A percentile compares a stretch with the other conserved stretches of the same genome.
These are phyloP conservation scores for Dermolepida albohirtum DNA, from an alignment of 2,888 invertebrate genomes.

Conservation along the genomic window DNA sequence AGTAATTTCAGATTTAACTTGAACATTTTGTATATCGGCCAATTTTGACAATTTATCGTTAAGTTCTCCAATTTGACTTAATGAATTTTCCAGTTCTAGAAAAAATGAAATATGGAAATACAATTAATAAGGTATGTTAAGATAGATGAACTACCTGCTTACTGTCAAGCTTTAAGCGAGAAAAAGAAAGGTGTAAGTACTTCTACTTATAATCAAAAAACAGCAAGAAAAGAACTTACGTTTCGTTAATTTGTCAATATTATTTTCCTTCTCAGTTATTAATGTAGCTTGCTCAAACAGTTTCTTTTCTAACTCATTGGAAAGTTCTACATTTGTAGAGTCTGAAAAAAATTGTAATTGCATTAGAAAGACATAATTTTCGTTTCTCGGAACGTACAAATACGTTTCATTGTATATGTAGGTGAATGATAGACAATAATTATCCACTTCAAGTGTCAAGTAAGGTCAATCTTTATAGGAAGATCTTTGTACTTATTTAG, in stretches of 20 bases:
- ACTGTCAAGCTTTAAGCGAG: constrained; percentile 46
- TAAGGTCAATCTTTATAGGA: too few species aligned
- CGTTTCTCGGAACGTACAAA: too few species aligned
- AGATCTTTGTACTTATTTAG: too few species aligned
- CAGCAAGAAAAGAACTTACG: constrained; percentile 51
- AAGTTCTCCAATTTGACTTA: constrained; percentile 73
- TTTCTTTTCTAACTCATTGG: constrained; percentile 55
- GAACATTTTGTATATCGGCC: constrained; percentile 73
- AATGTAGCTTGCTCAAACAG: constrained; percentile 50
- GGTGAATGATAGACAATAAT: too few species aligned
- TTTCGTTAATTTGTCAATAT: constrained; percentile 55
- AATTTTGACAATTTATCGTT: constrained; percentile 73
- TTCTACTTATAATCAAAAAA: background rate
- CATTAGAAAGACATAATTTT: constrained; percentile 1
- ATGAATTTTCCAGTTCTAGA: constrained; percentile 68
- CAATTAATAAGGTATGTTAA: constrained; percentile 32
- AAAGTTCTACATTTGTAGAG: constrained; percentile 52
- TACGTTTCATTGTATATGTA: too few species aligned
- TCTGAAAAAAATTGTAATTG: constrained; percentile 49
- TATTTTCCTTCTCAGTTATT: constrained; percentile 55
- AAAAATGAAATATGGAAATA: constrained; percentile 53
- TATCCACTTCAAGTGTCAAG: too few species aligned
- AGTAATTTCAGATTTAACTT: constrained; percentile 83
- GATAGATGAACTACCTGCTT: constrained; percentile 37
- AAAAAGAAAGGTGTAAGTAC: constrained; percentile 28